These are phyloP conservation scores for Chloroclysta siterata DNA, from an alignment of 2,888 invertebrate genomes.

Conservation along the genomic window DNA sequence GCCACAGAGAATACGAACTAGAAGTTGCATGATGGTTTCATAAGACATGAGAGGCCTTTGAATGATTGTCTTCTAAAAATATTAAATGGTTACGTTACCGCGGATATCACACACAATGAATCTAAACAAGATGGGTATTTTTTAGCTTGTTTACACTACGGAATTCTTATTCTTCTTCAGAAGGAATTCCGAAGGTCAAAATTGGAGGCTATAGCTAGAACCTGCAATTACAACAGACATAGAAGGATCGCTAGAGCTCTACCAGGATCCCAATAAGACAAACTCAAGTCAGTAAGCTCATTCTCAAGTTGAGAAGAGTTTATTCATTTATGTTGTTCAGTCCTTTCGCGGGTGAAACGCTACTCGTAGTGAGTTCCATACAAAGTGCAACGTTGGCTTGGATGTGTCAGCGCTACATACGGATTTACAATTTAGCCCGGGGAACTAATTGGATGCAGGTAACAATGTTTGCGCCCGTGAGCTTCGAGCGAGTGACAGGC, in stretches of 20 bases:
- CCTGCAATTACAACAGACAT: not conserved
- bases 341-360: slow-evolving; percentile 24
- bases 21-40: no score
- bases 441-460: slow-evolving; percentile 68
- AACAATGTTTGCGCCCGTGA: slow-evolving; percentile 61
- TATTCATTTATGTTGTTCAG: slow-evolving; percentile 35
- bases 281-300: not conserved
- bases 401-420: slow-evolving; percentile 42
- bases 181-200: no score
- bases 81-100: no score
- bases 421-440: slow-evolving; percentile 64
- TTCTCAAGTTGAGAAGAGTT: slow-evolving; percentile 14
- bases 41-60: no score
- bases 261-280: slow-evolving; percentile 2
- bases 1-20: no score
- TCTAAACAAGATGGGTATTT: no score
- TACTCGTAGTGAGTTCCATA: slow-evolving; percentile 31
- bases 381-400: slow-evolving; percentile 30
- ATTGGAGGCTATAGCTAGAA: no score
- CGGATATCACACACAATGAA: no score
- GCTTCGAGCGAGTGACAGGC: slow-evolving; percentile 32
- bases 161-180: no score
- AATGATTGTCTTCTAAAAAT: no score
- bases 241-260: not conserved
- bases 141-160: no score